These are phyloP conservation scores for Caenorhabditis zanzibari DNA, from an alignment of 2,888 invertebrate genomes.

Conservation along the genomic window DNA sequence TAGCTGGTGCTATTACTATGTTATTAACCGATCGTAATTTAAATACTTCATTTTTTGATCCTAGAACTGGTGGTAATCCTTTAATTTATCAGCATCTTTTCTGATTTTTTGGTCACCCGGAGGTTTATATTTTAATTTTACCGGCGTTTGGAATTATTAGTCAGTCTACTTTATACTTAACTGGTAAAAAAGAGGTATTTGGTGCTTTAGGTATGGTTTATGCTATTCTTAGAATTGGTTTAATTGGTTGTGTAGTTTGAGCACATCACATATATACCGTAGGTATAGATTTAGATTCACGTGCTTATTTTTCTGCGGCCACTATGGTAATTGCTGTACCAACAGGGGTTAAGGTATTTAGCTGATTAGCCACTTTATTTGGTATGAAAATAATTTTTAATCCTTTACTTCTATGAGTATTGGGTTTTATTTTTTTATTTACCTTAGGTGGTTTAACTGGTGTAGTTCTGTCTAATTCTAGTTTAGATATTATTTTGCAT, in stretches of 20 bases:
- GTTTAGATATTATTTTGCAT: slow-evolving; percentile 89
- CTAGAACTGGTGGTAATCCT: slow-evolving; percentile 90
- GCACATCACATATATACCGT: slow-evolving; percentile 92
- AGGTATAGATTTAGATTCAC: slow-evolving; percentile 91
- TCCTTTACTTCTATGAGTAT: slow-evolving; percentile 87
- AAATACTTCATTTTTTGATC: slow-evolving; percentile 91
- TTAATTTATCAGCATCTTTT: slow-evolving; percentile 91
- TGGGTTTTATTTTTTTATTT: slow-evolving; percentile 90
- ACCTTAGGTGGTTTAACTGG: slow-evolving; percentile 87
- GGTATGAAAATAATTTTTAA: slow-evolving; percentile 87
- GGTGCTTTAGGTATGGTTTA: slow-evolving; percentile 86
- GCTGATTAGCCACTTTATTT: slow-evolving; percentile 89
- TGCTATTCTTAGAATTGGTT: slow-evolving; percentile 91
- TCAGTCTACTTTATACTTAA: slow-evolving; percentile 89
- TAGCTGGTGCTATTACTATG: slow-evolving; percentile 91
- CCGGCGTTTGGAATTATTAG: slow-evolving; percentile 91
- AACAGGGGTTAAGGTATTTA: slow-evolving; percentile 91
- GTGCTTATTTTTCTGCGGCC: slow-evolving; percentile 91
- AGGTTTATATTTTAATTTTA: slow-evolving; percentile 92
- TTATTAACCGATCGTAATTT: slow-evolving; percentile 90
- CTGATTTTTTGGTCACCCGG: slow-evolving; percentile 93
- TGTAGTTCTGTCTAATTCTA: slow-evolving; percentile 88
- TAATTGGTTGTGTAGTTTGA: slow-evolving; percentile 91
- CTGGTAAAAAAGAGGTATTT: slow-evolving; percentile 84
- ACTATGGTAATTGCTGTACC: slow-evolving; percentile 93